phyloP scores from a whole-genome alignment of 1,140 invertebrate species.

The Pogonognathellus flavescens region DNA sequence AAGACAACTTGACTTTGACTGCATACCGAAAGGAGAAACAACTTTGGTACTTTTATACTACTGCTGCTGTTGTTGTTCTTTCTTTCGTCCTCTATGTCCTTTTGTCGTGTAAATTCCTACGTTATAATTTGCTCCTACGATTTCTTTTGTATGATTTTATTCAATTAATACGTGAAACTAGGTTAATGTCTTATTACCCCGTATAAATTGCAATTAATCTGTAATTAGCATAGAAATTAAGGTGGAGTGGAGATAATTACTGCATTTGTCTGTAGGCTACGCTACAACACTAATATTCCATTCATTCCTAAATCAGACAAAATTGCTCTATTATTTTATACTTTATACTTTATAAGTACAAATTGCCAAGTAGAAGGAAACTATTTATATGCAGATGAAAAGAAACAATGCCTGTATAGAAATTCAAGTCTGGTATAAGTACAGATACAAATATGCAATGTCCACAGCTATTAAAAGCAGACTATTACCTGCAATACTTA shows the following conservation, averaged over 20 bases:
- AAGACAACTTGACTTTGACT: no score
- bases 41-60: background rate
- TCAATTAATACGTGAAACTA: background rate
- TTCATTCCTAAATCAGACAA: no score
- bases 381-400: background rate
- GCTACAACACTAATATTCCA: background rate
- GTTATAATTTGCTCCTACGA: background rate
- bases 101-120: no score
- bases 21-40: background rate
- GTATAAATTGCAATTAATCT: conserved; percentile 17
- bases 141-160: background rate
- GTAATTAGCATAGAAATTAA: conserved; percentile 38
- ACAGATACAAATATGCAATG: no score
- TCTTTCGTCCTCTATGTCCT: no score
- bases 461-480: no score
- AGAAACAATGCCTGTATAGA: background rate
- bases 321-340: no score
- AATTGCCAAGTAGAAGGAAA: background rate
- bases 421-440: background rate
- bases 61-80: background rate
- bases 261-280: background rate
- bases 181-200: conserved; percentile 20
- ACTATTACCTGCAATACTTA: no score
- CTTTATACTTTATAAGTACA: background rate
- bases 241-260: conserved; percentile 1